A percentile compares a stretch with the other conserved stretches of the same genome.
Conservation (phyloP, 2,113 vertebrate genomes). For the Oreochromis aureus region DNA sequence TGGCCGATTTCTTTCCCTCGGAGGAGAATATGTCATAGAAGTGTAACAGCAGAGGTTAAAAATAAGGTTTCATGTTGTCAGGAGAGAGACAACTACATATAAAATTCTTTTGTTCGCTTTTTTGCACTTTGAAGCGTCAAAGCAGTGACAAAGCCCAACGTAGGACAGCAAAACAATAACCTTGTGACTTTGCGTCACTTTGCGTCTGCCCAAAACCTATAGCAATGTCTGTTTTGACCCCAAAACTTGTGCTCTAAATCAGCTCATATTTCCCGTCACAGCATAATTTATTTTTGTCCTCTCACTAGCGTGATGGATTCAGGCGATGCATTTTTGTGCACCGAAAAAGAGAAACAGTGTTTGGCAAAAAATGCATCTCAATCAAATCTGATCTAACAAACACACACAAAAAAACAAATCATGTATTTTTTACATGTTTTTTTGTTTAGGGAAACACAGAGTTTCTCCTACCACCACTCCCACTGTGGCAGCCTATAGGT, state of each 20-base stretch:
- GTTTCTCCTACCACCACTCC: background rate
- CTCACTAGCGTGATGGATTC: background rate
- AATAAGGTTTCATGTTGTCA: background rate
- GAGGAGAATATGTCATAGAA: background rate
- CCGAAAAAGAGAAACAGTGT: background rate
- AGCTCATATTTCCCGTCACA: background rate
- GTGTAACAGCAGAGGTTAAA: background rate
- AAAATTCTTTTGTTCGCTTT: background rate
- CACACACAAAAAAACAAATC: background rate
- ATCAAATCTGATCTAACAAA: background rate
- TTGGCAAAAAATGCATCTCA: background rate
- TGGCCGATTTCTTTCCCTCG: background rate
- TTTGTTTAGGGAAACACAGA: background rate
- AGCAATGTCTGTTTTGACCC: background rate
- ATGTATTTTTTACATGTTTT: background rate
- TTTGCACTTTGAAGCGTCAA: background rate
- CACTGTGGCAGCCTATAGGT: background rate
- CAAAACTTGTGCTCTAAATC: background rate
- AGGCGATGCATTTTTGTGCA: fast-evolving
- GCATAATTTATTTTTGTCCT: background rate
- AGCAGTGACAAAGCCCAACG: background rate
- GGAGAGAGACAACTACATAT: background rate
- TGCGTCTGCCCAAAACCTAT: background rate
- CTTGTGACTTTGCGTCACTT: background rate
- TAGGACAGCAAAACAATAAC: background rate